Conservation (phyloP, 2,888 invertebrate genomes). For the Rhabditoides inermis region DNA sequence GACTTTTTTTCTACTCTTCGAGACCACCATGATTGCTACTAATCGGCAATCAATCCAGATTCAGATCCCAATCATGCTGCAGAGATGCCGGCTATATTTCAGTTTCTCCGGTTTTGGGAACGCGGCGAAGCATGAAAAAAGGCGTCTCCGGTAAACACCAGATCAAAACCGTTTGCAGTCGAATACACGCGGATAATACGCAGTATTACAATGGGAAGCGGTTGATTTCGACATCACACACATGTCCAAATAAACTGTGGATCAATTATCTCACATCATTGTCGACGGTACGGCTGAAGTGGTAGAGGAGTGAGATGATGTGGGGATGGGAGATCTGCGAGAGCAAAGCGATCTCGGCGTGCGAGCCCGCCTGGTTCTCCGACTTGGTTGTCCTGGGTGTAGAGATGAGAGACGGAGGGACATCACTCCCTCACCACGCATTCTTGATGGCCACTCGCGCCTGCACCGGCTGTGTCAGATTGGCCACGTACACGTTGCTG, state of each 20-base stretch:
- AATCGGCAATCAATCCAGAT: too few species aligned
- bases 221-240: too few species aligned
- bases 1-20: too few species aligned
- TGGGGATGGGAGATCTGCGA: slow-evolving; percentile 26
- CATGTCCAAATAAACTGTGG: too few species aligned
- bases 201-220: not conserved
- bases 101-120: too few species aligned
- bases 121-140: too few species aligned
- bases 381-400: not conserved
- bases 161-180: not conserved
- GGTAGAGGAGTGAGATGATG: slow-evolving; percentile 28
- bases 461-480: slow-evolving; percentile 16
- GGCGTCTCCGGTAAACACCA: not conserved
- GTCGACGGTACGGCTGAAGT: slow-evolving; percentile 18
- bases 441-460: slow-evolving; percentile 35
- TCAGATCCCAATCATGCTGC: too few species aligned
- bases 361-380: not conserved
- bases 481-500: slow-evolving; percentile 34
- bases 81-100: too few species aligned
- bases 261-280: slow-evolving; percentile 19
- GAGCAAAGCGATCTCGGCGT: slow-evolving; percentile 22
- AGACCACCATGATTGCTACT: too few species aligned
- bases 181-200: not conserved
- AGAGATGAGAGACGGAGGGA: not conserved
- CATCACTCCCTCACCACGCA: slow-evolving; percentile 22